Percentiles rank a stretch among this genome's conserved stretches.
Conservation (phyloP, 2,113 vertebrate species). For the Oryzias javanicus region DNA sequence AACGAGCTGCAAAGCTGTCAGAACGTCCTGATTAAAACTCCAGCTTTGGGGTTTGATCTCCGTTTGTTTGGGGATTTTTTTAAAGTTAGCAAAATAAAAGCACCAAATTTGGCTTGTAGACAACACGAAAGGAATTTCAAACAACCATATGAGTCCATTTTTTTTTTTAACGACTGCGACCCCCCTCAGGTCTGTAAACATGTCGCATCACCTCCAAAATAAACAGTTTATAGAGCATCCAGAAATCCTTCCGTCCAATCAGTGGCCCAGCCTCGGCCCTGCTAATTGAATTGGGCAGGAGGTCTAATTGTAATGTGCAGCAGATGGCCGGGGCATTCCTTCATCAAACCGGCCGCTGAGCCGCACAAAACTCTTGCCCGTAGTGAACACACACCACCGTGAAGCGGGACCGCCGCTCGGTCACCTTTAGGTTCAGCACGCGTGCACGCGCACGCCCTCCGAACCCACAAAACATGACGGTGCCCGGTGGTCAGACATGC, state of each 20-base stretch:
- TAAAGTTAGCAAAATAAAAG: too few relatives aligned
- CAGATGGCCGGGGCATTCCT: constrained; percentile 77
- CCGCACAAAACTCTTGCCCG: constrained; percentile 36
- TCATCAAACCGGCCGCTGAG: constrained; percentile 51
- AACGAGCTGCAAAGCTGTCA: constrained; percentile 2
- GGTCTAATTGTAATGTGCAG: constrained; percentile 79
- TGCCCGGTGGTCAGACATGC: too few relatives aligned
- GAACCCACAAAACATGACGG: too few relatives aligned
- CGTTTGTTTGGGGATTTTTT: too few relatives aligned
- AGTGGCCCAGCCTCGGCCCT: constrained; percentile 67
- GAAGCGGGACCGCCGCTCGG: constrained; percentile 11
- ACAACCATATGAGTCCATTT: constrained; percentile 8
- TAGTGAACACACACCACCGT: constrained; percentile 44
- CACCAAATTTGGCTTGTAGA: too few relatives aligned
- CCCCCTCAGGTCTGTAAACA: not conserved
- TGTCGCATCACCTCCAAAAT: constrained; percentile 10
- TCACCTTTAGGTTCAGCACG: constrained; percentile 31
- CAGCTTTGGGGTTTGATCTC: constrained; percentile 1
- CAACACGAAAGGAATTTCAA: too few relatives aligned
- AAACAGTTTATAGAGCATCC: constrained; percentile 9
- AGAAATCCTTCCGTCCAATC: constrained; percentile 59
- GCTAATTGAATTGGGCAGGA: constrained; percentile 80
- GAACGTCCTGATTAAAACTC: constrained; percentile 16
- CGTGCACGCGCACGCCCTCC: constrained; percentile 4
- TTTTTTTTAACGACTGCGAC: not conserved